A percentile compares a stretch with the other conserved stretches of the same genome.
Evolutionary conservation across 2,888 invertebrate genomes (phyloP).

Genomic region (Dexiosoma caninum): DNA sequence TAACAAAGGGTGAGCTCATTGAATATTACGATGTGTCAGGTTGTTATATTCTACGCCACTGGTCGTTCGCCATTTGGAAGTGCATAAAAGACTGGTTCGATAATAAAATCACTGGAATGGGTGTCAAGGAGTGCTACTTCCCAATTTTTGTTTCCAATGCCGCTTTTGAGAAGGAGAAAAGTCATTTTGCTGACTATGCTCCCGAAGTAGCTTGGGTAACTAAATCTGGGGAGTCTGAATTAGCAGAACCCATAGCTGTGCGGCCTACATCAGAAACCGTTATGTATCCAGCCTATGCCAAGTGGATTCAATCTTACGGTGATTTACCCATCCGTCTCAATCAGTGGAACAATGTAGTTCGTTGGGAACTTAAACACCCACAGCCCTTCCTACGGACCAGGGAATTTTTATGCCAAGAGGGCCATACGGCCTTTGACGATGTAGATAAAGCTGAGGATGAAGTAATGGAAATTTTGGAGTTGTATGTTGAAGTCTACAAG

Average conservation of each 20-base stretch:
- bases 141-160: conserved; percentile 97
- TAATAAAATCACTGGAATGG: conserved; percentile 90
- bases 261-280: conserved; percentile 99
- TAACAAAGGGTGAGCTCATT: conserved; percentile 96
- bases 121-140: conserved; percentile 98
- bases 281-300: conserved; percentile 99
- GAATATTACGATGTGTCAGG: conserved; percentile 99
- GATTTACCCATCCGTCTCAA: conserved; percentile 97
- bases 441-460: conserved; percentile 92
- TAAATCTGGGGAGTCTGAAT: conserved; percentile 94
- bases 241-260: conserved; percentile 98
- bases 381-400: conserved; percentile 98
- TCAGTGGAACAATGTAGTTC: conserved; percentile 99
- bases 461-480: conserved; percentile 88
- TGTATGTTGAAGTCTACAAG: conserved; percentile 94
- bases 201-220: conserved; percentile 96
- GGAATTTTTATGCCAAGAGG: conserved; percentile 99
- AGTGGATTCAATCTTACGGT: conserved; percentile 98
- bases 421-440: conserved; percentile 95
- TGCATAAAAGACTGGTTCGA: conserved; percentile 91
- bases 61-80: conserved; percentile 99
- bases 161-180: conserved; percentile 96
- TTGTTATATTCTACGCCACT: conserved; percentile 98
- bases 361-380: conserved; percentile 99
- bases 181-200: conserved; percentile 98